Evolutionary conservation across 2,888 invertebrate species (phyloP).

Genomic region (Herminia tarsipennalis): DNA sequence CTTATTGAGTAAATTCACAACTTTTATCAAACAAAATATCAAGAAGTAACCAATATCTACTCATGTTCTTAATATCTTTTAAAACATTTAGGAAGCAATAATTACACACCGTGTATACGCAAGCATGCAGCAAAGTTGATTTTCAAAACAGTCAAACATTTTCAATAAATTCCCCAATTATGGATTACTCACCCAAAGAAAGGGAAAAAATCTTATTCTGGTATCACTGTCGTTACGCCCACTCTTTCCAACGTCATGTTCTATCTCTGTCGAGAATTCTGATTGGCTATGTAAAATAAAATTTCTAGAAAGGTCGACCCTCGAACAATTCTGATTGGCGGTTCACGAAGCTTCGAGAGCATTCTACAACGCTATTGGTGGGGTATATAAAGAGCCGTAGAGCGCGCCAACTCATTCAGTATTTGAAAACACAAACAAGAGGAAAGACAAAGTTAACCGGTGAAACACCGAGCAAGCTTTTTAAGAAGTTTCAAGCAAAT

Average conservation of each 20-base stretch:
- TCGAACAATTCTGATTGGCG: slow-evolving; percentile 52
- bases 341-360: slow-evolving; percentile 52
- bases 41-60: too few species aligned
- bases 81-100: too few species aligned
- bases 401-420: slow-evolving; percentile 69
- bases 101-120: too few species aligned
- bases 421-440: slow-evolving; percentile 65
- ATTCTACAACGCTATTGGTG: slow-evolving; percentile 59
- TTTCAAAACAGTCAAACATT: too few species aligned
- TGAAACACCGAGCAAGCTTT: slow-evolving; percentile 47
- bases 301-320: slow-evolving; percentile 57
- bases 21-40: too few species aligned
- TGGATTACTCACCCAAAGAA: slow-evolving; percentile 13
- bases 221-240: slow-evolving; percentile 24
- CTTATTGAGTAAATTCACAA: too few species aligned
- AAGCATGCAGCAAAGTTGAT: neutral
- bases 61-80: too few species aligned
- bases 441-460: slow-evolving; percentile 48
- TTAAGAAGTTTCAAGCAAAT: neutral
- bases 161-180: too few species aligned
- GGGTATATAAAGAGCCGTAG: slow-evolving; percentile 53
- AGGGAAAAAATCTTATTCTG: slow-evolving; percentile 36
- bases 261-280: slow-evolving; percentile 37
- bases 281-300: slow-evolving; percentile 48
- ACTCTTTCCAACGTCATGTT: slow-evolving; percentile 35